Base-by-base conservation (phyloP, 2,113 vertebrate genomes). In the Micromys minutus region DNA sequence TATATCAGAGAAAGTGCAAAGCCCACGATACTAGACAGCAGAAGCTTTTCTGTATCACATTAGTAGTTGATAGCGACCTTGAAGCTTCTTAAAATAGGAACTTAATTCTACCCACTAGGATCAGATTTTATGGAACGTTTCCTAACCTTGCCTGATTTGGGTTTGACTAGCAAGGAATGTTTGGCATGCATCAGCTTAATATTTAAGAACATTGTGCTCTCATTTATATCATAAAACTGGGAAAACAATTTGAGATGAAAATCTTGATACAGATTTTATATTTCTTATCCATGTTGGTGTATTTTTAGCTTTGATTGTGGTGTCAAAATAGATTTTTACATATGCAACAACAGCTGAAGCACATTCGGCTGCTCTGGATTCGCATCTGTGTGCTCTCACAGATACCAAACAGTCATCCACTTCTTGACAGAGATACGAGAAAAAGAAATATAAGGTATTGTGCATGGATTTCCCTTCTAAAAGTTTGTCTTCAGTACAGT, bases 1-100 rank as follows among this genome's bases (percentile, higher is more conserved):
- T 77, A 16, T 89, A 91, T 95, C 97, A 95, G 83, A 91, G 87
- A 96, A 97, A 95, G 4, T 89, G 76, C 45, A 96, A 96, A 95
- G 95, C 81, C 90, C 24, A 11, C 88, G 26, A 0, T 52, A 95
- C 88, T 90, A 95, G 79, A 97, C 91, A 86, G 97, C 96, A 97
- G 80, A 71, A 85, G 63, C 16, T 0, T 83, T 97, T 31, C 84
- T 15, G 15, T 95, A 95, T 97, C 31, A 80, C 29, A 63, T 31
- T 80, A 80, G 74, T 17, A 59, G 45, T 61, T 52, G 42, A 31
- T 72, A 71, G 52, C 31, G n/a, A 29, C 31, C 15, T 88, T 75
- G 61, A 69, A 92, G 50, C 31, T 83, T 89, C 72, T 87, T 90
- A 85, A 96, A 93, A 95, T 22, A 61, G 91, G 19, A 95, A 94